These are phyloP conservation scores for Acanthococcus lagerstroemiae DNA, from an alignment of 2,888 invertebrate genomes.

Conservation along the genomic window DNA sequence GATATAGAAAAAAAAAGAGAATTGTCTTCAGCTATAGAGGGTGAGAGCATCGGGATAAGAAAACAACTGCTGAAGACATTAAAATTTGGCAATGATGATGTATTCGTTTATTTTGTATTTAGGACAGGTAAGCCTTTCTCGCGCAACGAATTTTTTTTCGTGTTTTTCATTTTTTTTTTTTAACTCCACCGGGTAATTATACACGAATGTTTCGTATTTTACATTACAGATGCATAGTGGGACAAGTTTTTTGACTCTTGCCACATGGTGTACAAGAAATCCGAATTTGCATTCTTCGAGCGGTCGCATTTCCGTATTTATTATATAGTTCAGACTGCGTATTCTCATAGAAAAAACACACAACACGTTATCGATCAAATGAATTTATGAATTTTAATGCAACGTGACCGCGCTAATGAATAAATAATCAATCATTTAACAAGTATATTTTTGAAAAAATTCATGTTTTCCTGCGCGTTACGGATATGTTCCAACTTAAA, in stretches of 20 bases:
- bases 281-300: not conserved
- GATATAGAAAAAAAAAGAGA: not conserved
- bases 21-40: too few relatives aligned
- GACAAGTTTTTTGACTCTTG: not conserved
- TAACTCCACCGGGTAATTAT: not conserved
- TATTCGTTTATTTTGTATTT: not conserved
- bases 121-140: not conserved
- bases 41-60: not conserved
- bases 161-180: not conserved
- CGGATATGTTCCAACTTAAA: constrained; percentile 28
- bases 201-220: not conserved
- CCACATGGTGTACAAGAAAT: not conserved
- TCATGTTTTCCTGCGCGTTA: constrained; percentile 5
- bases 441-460: constrained; percentile 12
- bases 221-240: not conserved
- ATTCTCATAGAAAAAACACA: constrained; percentile 18
- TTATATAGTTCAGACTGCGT: not conserved
- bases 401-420: constrained; percentile 15
- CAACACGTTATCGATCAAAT: constrained; percentile 6
- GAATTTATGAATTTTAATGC: constrained; percentile 27
- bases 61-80: too few relatives aligned
- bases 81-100: too few relatives aligned
- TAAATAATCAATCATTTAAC: constrained; percentile 18
- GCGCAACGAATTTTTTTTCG: not conserved
- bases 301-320: constrained; percentile 7